Evolutionary conservation across 2,797 vertebrate species (phyloP).

Genomic region (Telmatherina bonti): DNA sequence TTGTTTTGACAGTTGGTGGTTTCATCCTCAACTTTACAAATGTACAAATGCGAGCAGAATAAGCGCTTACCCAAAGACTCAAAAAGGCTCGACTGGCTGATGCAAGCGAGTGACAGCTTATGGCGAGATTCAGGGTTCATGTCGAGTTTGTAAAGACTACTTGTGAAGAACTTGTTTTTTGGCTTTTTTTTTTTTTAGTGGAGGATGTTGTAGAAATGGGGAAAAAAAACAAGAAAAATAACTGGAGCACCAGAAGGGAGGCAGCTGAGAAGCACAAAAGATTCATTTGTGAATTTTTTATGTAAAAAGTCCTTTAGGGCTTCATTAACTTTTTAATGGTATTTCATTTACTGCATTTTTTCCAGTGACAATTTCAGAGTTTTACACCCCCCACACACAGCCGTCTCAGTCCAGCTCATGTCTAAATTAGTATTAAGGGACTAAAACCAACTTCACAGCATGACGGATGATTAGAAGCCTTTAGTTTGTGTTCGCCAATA

Average conservation of each 20-base stretch:
- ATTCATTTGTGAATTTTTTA: constrained; percentile 20
- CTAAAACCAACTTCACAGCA: neutral
- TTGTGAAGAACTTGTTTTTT: constrained; percentile 7
- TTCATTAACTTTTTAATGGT: neutral
- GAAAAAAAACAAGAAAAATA: constrained; percentile 24
- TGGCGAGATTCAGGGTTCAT: constrained; percentile 60
- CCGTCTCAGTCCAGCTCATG: neutral
- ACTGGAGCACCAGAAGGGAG: constrained; percentile 9
- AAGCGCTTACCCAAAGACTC: constrained; percentile 49
- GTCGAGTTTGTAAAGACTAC: constrained; percentile 39
- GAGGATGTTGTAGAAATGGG: constrained; percentile 39
- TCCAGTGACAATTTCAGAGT: constrained; percentile 8
- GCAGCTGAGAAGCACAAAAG: constrained; percentile 17
- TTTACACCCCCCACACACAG: neutral
- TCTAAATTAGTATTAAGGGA: neutral
- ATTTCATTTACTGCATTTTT: constrained; percentile 15
- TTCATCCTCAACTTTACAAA: constrained; percentile 28
- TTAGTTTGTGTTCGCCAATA: neutral
- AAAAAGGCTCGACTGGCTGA: constrained; percentile 50
- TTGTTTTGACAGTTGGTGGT: constrained; percentile 38
- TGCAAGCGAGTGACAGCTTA: constrained; percentile 64
- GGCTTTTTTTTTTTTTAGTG: constrained; percentile 8
- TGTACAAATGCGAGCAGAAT: constrained; percentile 48
- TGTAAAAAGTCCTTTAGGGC: neutral
- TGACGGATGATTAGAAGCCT: neutral